Evolutionary conservation across 2,888 invertebrate species (phyloP), one percentile per base, ranked within the genome.

Genomic region (Melieria omissa): DNA sequence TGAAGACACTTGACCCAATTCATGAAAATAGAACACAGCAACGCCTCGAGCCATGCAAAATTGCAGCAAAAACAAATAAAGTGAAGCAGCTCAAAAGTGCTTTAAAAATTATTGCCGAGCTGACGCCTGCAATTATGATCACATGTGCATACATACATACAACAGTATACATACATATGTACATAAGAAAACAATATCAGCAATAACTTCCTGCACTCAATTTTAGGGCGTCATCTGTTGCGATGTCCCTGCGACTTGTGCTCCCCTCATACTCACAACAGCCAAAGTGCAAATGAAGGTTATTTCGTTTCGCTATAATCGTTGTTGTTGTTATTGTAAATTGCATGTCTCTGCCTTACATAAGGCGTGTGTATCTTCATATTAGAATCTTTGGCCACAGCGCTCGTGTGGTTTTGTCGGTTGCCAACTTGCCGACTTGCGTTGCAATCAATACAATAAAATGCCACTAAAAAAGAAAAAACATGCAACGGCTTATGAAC

Each of bases 1-100:
- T 57, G 16, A 45, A 64, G 44, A 65, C 44, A 65, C 65, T 57
- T 65, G 65, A 65, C 65, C 65, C 16, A 65, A 42, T 57, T 65
- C 29, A 2, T 10, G 46, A n/a, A 65, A 65, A 16, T 58, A 54
- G 55, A 45, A n/a, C 65, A 57, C 16, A 55, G 16, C 7, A 46
- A 46, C 12, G 57, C 57, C 61, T 5, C 57, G 29, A 65, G 57
- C 52, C n/a, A 12, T 14, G 10, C n/a, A 54, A 64, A 64, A 41
- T 60, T 60, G 9, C 47, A 55, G 42, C 49, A 54, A 29, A 29
- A 45, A 42, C 41, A 12, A n/a, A 57, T n/a, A 65, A 44, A 16
- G 41, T 10, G 29, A 64, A 52, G 29, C 9, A 16, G 29, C 8
- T 12, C 16, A n/a, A 42, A 52, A 52, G 12, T 14, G n/a, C 29